phyloP scores from a whole-genome alignment of 2,888 invertebrate genomes.

The Harpalus rufipes region DNA sequence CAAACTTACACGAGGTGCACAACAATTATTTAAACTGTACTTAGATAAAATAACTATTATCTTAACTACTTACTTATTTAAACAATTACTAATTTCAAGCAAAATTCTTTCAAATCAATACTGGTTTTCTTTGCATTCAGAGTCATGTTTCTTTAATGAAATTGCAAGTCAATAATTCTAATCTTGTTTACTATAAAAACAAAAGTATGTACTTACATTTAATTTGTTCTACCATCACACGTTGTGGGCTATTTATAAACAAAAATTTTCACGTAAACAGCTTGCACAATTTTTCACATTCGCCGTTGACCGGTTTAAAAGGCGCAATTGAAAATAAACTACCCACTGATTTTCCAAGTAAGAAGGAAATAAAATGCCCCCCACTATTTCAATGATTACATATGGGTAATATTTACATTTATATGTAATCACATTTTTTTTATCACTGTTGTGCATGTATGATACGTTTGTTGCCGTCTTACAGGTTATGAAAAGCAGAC shows the following conservation, averaged over 20 bases:
- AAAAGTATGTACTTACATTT: slow-evolving; percentile 22
- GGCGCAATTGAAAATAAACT: slow-evolving; percentile 12
- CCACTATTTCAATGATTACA: slow-evolving; percentile 21
- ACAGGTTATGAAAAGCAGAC: not conserved
- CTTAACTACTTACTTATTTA: not conserved
- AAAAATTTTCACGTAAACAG: slow-evolving; percentile 17
- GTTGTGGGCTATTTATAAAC: slow-evolving; percentile 30
- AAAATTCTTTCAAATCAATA: slow-evolving; percentile 14
- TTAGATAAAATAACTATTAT: slow-evolving; percentile 18
- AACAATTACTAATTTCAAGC: not conserved
- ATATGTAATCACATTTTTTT: not conserved
- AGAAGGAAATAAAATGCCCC: not conserved
- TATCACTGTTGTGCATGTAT: slow-evolving; percentile 6
- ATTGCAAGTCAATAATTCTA: not conserved
- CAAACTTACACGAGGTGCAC: not conserved
- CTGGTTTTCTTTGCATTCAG: not conserved
- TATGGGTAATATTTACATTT: slow-evolving; percentile 6
- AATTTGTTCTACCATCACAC: slow-evolving; percentile 27
- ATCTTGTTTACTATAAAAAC: not conserved
- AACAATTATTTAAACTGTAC: not conserved
- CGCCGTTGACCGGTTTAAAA: not conserved
- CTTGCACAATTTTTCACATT: slow-evolving; percentile 16
- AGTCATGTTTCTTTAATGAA: not conserved
- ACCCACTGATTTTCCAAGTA: not conserved
- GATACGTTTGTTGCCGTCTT: slow-evolving; percentile 1